Evolutionary conservation across 2,797 vertebrate species (phyloP), one percentile per base, ranked within the genome.

Genomic region (Hybognathus amarus): DNA sequence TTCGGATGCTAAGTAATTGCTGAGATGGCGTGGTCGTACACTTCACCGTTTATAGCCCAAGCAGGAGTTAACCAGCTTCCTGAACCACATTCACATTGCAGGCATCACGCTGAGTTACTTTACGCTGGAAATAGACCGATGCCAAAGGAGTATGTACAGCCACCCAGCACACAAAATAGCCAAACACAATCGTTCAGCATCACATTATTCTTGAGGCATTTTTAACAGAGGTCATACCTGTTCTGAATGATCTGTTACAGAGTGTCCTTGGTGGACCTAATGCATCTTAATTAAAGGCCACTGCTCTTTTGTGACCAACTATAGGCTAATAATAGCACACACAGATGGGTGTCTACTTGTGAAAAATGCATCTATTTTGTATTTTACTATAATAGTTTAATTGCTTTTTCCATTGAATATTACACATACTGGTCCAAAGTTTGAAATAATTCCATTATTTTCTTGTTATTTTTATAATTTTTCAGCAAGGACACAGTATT

Each of bases 251-350:
- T 76, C 17, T 1, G n/a, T 42, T 75, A 76, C 71, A 67, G 33
- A 18, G 47, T 76, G 80, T 67, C 59, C 80, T 67, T 76, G 61
- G 10, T 56, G 42, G 59, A 67, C 61, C 42, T 76, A 76, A 82
- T 82, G 68, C 30, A 66, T 56, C 71, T 76, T 82, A 75, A 82
- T 82, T 82, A 82, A 81, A 82, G 33, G 33, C 63, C 33, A n/a
- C 71, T 75, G 63, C 30, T 36, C 45, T 76, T 80, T 33, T 40
- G 33, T 54, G 70, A 33, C 68, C 6, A 15, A 20, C 56, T 33
- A 24, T 18, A 71, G 56, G 36, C 69, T 81, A 63, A 64, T 47
- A 81, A 50, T 50, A 73, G 79, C 40, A 64, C 47, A 71, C 4
- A 50, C 12, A 30, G 2, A 22, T 8, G 9, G 6, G 22, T 5